These are phyloP conservation scores for Diadema setosum DNA, from an alignment of 35 echinoderm and acorn worm genomes.

Conservation along the genomic window DNA sequence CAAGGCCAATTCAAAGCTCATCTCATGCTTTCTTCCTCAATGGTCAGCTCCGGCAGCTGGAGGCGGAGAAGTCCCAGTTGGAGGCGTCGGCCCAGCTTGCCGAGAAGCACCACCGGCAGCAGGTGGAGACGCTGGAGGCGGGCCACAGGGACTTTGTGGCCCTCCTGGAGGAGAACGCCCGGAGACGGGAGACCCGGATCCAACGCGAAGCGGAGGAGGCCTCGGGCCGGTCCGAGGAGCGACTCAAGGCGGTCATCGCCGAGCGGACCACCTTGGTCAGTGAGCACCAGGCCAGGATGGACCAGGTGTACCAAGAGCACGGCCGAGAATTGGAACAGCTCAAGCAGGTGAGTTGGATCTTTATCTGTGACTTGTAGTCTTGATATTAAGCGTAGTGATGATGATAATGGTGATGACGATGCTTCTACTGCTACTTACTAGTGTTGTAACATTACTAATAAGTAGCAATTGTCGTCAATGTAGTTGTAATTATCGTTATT, in stretches of 20 bases:
- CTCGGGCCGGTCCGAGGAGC: conserved; percentile 36
- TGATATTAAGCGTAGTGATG: too few species aligned
- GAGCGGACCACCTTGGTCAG: conserved; percentile 26
- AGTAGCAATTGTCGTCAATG: too few species aligned
- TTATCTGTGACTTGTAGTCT: too few species aligned
- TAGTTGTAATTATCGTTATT: too few species aligned
- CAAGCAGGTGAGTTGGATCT: conserved; percentile 10
- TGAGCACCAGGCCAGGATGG: conserved; percentile 43
- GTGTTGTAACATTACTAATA: too few species aligned
- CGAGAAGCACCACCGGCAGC: conserved; percentile 45
- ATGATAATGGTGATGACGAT: too few species aligned
- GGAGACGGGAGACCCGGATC: conserved; percentile 23
- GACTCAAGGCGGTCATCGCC: conserved; percentile 21
- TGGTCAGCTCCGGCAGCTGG: conserved; percentile 16
- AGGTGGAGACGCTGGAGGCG: conserved; percentile 17
- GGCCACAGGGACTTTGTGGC: conserved; percentile 32
- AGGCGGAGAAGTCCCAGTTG: conserved; percentile 26
- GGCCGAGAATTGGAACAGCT: conserved; percentile 47
- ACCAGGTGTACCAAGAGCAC: conserved; percentile 54
- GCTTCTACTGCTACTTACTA: too few species aligned
- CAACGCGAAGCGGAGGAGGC: conserved; percentile 18
- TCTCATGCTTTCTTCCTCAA: neutral
- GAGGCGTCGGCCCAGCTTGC: conserved; percentile 20
- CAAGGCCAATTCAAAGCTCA: too few species aligned
- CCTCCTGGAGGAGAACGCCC: conserved; percentile 54